Base-by-base conservation (phyloP, 2,113 vertebrate species). In the Leptocoma aspasia region DNA sequence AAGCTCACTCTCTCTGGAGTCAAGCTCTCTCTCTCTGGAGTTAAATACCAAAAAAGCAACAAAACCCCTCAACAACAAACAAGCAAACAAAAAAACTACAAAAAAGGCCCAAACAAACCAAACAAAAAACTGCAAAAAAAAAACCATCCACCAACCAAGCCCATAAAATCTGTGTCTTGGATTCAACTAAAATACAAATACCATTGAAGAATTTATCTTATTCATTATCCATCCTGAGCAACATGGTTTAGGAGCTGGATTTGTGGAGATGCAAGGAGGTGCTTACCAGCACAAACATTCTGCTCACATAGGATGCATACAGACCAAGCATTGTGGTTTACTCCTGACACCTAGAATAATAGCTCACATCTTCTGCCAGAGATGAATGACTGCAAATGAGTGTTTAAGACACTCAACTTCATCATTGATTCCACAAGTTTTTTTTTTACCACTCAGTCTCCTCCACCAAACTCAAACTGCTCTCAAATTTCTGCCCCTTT, bases 361-460 rank as follows among this genome's bases (percentile, higher is more conserved):
- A 94, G 59, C 75, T 90, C 76, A 75, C 82, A 78, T 88, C 76
- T 91, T 88, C 71, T 94, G 87, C 80, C 90, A 86, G 75, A 94
- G 96, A 97, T 81, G 79, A 96, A 97, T 96, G 90, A 88, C 71
- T 92, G 82, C 45, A 96, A 96, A 93, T 92, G 71, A 88, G 49
- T 59, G 42, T 90, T 94, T 94, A 93, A 95, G 79, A 81, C 85
- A 94, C 79, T 94, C 79, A 86, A 3, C 75, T 94, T 94, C 79
- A 90, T 94, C 91, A 93, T 8, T 64, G 69, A 88, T 93, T 95
- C 56, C 39, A 59, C 14, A 47, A 44, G n/a, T 35, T 9, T 71
- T 86, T 39, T 39, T 95, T 86, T 73, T 80, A 28, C 66, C 13
- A 20, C 60, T 95, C 66, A 47, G 50, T 85, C 45, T 92, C 49